A percentile compares a stretch with the other conserved stretches of the same genome.
These are phyloP conservation scores for Schizothorax lantsangensis DNA, from an alignment of 2,797 vertebrate species.

Conservation along the genomic window DNA sequence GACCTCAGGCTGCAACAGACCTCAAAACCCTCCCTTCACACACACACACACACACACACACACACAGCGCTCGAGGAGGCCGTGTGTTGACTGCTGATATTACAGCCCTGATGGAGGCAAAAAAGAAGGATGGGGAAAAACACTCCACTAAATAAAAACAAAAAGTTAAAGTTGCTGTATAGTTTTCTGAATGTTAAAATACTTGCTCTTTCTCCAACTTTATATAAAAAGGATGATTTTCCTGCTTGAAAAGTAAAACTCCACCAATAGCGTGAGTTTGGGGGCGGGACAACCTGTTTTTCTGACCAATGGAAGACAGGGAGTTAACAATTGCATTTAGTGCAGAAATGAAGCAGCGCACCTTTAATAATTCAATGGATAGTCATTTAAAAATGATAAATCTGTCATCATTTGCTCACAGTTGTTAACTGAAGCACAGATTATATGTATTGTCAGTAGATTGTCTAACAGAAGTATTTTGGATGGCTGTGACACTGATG, in stretches of 20 bases:
- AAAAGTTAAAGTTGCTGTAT: not conserved
- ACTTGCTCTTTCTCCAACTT: not conserved
- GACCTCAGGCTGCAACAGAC: constrained; percentile 40
- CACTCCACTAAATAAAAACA: not conserved
- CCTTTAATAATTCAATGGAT: not conserved
- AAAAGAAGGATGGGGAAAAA: not conserved
- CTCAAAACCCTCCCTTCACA: constrained; percentile 30
- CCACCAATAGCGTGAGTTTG: not conserved
- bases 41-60: not conserved
- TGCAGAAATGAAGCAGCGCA: not conserved
- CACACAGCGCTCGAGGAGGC: not conserved
- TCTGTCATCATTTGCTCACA: not conserved
- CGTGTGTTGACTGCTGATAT: constrained; percentile 18
- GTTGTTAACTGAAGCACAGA: not conserved
- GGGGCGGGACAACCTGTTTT: not conserved
- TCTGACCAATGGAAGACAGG: not conserved
- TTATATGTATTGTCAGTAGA: not conserved
- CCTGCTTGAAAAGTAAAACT: not conserved
- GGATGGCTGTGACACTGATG: not conserved
- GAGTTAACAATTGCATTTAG: not conserved
- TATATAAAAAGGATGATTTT: no score
- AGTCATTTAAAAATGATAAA: not conserved
- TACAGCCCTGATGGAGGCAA: constrained; percentile 1
- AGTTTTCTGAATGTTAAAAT: not conserved
- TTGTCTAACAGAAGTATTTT: not conserved